These are phyloP conservation scores for Telenomus remus DNA, from an alignment of 1,140 invertebrate species.

Conservation along the genomic window DNA sequence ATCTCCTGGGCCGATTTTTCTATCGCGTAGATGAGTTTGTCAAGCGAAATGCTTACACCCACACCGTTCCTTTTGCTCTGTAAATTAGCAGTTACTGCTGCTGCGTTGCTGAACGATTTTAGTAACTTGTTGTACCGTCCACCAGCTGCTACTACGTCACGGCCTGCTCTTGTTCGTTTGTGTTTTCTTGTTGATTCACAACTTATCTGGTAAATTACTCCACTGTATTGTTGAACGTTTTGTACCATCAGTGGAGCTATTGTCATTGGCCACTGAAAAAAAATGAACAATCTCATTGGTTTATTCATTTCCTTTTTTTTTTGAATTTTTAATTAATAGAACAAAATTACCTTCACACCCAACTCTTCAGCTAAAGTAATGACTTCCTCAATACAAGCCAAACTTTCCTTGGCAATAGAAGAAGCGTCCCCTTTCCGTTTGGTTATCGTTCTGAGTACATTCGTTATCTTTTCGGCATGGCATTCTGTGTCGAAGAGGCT, in stretches of 20 bases:
- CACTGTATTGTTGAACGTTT: constrained; percentile 81
- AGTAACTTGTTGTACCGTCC: constrained; percentile 75
- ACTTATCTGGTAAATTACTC: constrained; percentile 84
- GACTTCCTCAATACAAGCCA: constrained; percentile 84
- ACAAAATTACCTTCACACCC: constrained; percentile 81
- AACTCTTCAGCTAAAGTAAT: constrained; percentile 81
- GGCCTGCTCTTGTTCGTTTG: constrained; percentile 76
- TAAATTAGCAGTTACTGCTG: background rate
- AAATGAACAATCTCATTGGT: constrained; percentile 7
- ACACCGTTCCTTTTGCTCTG: constrained; percentile 73
- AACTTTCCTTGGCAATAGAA: constrained; percentile 80
- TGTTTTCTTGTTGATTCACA: constrained; percentile 78
- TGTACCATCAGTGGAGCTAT: constrained; percentile 81
- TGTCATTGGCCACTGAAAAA: constrained; percentile 77
- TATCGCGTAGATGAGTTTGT: constrained; percentile 80
- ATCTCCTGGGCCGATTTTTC: constrained; percentile 71
- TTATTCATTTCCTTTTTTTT: background rate
- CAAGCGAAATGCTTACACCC: constrained; percentile 85
- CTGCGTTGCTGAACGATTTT: constrained; percentile 64
- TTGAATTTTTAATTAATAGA: too few species aligned
- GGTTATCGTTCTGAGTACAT: constrained; percentile 78
- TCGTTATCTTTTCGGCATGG: constrained; percentile 79
- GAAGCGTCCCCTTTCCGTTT: constrained; percentile 80
- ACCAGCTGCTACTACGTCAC: constrained; percentile 81
- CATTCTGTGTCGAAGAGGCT: constrained; percentile 85